Evolutionary conservation across 2,888 invertebrate species (phyloP), one percentile per base, ranked within the genome.

Genomic region (Incurvaria masculella): DNA sequence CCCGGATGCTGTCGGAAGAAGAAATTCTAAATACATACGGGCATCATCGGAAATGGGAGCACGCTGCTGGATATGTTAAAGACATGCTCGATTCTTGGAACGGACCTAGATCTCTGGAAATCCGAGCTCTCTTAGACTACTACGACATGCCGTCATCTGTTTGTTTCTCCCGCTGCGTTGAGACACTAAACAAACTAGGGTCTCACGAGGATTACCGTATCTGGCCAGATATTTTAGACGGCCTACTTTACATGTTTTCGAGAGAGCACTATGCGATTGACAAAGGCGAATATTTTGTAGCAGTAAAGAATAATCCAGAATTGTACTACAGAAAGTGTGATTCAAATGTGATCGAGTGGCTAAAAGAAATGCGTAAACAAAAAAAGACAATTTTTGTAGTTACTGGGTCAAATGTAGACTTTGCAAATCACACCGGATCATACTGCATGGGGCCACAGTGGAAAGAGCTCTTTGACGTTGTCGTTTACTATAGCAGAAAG

Each of bases 351-450:
- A 57, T 83, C 1, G 57, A 71, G 5, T 88, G 88, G 87, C 65
- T 90, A 11, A 67, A 68, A 54, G 62, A 79, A 38, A 56, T 89
- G 21, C 81, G 72, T 49, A 56, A 70, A 33, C 61, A 68, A 27
- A 73, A 76, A 1, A 85, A 84, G 57, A 69, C 73, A 44, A 69
- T 85, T 3, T 89, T 86, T 63, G 67, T 91, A 4, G 69, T 90
- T 17, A 90, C 90, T 2, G 89, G 89, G 1, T 88, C 90, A 0
- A 80, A 86, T 61, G 73, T 80, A 4, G 89, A 89, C 63, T 89
- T 85, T 68, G 88, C 85, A 0, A 71, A 81, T 42, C 79, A 84
- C 23, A 84, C 84, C 0, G 85, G 88, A 6, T 67, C 69, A 1
- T 78, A 81, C 57, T 81, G 84, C 1, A 61, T 89, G n/a, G 88